phyloP scores from a whole-genome alignment of 1,140 invertebrate species.

The Eueides isabella region DNA sequence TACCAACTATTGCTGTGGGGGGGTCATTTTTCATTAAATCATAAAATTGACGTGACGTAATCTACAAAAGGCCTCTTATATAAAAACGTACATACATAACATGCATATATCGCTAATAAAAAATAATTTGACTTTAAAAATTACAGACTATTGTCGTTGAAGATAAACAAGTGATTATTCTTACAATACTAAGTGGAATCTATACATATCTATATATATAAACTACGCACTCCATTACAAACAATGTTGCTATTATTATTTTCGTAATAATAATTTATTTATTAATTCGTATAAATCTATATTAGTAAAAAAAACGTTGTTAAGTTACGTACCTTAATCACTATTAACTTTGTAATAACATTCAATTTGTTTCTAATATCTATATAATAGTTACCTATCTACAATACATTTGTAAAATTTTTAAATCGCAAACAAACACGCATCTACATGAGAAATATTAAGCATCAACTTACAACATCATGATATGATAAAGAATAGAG shows the following conservation, averaged over 20 bases:
- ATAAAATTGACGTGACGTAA: too few species aligned
- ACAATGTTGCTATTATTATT: not conserved
- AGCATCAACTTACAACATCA: not conserved
- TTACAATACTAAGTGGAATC: slow-evolving; percentile 1
- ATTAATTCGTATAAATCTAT: slow-evolving; percentile 8
- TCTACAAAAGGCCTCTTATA: too few species aligned
- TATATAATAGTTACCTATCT: not conserved
- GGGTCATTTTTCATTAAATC: too few species aligned
- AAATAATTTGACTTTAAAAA: slow-evolving; percentile 21
- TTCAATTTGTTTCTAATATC: not conserved
- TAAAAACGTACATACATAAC: not conserved
- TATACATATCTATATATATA: slow-evolving; percentile 20
- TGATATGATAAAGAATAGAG: not conserved
- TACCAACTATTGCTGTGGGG: too few species aligned
- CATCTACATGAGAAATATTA: not conserved
- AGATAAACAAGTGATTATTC: not conserved
- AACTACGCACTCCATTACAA: slow-evolving; percentile 8
- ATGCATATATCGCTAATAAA: not conserved
- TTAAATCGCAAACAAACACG: not conserved
- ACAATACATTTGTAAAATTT: not conserved
- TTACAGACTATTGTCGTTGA: slow-evolving; percentile 4
- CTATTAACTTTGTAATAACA: not conserved
- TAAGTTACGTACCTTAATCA: not conserved
- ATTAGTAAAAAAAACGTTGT: slow-evolving; percentile 1
- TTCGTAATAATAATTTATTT: slow-evolving; percentile 4